Evolutionary conservation across 2,113 vertebrate species (phyloP).

Genomic region (Brienomyrus brachyistius): DNA sequence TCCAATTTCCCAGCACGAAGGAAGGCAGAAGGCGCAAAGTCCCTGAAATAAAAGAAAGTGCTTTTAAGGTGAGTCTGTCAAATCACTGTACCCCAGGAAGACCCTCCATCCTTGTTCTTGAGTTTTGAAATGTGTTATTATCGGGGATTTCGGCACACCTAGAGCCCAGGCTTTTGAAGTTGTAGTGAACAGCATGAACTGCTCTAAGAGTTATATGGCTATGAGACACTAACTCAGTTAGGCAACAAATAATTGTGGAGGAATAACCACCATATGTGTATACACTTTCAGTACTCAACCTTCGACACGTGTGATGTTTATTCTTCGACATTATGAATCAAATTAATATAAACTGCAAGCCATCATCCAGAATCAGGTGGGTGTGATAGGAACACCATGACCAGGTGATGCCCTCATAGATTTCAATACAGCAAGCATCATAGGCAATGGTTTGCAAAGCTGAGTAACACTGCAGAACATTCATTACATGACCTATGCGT

Average conservation of each 20-base stretch:
- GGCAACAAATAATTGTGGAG: not conserved
- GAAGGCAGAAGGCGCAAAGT: not conserved
- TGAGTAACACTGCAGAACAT: not conserved
- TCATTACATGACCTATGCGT: not conserved
- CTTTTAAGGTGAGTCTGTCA: not conserved
- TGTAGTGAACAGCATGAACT: not conserved
- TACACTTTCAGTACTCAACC: not conserved
- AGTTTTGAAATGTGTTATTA: not conserved
- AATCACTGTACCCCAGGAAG: not conserved
- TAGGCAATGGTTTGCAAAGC: not conserved
- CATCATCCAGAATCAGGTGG: not conserved
- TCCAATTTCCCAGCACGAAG: not conserved
- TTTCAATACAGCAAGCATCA: not conserved
- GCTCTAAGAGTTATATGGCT: not conserved
- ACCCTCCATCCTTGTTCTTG: not conserved
- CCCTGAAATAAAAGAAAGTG: not conserved
- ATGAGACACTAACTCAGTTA: not conserved
- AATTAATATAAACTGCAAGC: not conserved
- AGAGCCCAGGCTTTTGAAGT: not conserved
- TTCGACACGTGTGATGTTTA: not conserved
- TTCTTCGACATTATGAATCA: not conserved
- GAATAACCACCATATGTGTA: not conserved
- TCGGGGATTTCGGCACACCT: not conserved
- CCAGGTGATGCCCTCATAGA: not conserved
- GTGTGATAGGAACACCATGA: not conserved